A percentile compares a stretch with the other conserved stretches of the same genome.
Conservation (phyloP, 2,888 invertebrate genomes). For the Pachliopta kotzebuea region DNA sequence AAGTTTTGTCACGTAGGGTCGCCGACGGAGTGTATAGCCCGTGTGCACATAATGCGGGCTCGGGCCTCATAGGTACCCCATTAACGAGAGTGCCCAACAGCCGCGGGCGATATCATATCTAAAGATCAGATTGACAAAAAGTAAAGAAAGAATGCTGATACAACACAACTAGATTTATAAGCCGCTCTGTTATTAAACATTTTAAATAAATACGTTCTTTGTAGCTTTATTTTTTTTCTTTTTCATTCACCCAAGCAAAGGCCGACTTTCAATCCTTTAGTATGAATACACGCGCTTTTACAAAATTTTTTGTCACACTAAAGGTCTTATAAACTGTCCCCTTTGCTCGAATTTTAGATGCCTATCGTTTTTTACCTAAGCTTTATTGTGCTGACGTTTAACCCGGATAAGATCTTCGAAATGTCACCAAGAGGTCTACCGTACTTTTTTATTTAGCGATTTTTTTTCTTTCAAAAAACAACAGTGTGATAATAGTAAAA, state of each 20-base stretch:
- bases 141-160: conserved; percentile 54
- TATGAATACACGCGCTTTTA: conserved; percentile 54
- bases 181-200: conserved; percentile 76
- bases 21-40: conserved; percentile 61
- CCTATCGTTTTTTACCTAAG: conserved; percentile 73
- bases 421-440: conserved; percentile 70
- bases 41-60: conserved; percentile 75
- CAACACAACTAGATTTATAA: conserved; percentile 66
- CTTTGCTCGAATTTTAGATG: conserved; percentile 70
- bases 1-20: conserved; percentile 80
- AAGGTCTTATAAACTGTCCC: conserved; percentile 69
- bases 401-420: conserved; percentile 75
- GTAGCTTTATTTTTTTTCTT: conserved; percentile 60
- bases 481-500: conserved; percentile 62
- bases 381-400: conserved; percentile 78
- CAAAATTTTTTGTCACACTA: conserved; percentile 48
- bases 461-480: conserved; percentile 40
- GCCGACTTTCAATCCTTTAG: conserved; percentile 65
- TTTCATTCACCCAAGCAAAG: conserved; percentile 63
- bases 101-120: conserved; percentile 69
- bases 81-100: conserved; percentile 74
- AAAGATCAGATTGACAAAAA: conserved; percentile 75
- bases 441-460: conserved; percentile 60
- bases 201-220: conserved; percentile 67
- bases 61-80: conserved; percentile 73